phyloP scores from a whole-genome alignment of 2,888 invertebrate species.

The Rhimphoctona megacephalus region DNA sequence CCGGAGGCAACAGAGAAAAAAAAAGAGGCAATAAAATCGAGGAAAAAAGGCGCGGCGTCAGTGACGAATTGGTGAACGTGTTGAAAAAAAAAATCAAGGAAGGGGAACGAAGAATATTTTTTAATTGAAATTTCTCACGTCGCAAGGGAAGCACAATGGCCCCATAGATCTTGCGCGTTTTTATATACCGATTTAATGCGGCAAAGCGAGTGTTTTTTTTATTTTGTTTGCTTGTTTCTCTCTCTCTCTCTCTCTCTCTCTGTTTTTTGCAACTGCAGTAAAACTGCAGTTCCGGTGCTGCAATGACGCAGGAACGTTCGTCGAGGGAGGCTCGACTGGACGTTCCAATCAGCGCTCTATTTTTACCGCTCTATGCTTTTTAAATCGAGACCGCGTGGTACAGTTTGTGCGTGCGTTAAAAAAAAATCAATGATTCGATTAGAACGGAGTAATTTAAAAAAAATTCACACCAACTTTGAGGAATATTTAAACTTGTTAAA shows the following conservation, averaged over 20 bases:
- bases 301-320: slow-evolving; percentile 48
- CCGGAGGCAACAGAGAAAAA: neutral
- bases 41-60: neutral
- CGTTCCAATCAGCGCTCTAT: slow-evolving; percentile 73
- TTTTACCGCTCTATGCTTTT: slow-evolving; percentile 50
- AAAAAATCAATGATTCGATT: neutral
- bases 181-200: slow-evolving; percentile 58
- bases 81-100: slow-evolving; percentile 18
- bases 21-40: slow-evolving; percentile 12
- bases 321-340: slow-evolving; percentile 60
- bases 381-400: neutral
- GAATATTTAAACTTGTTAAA: neutral
- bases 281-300: slow-evolving; percentile 27
- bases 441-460: neutral
- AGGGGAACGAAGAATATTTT: slow-evolving; percentile 47
- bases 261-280: slow-evolving; percentile 42
- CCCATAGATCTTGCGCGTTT: slow-evolving; percentile 33
- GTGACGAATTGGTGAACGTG: slow-evolving; percentile 21
- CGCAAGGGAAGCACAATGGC: slow-evolving; percentile 25
- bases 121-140: slow-evolving; percentile 61
- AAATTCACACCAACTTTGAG: neutral
- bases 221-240: neutral
- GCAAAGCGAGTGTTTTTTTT: slow-evolving; percentile 12
- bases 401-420: neutral
- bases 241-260: neutral